These are phyloP conservation scores for Drosophila picticornis DNA, from an alignment of 2,888 invertebrate species.

Conservation along the genomic window DNA sequence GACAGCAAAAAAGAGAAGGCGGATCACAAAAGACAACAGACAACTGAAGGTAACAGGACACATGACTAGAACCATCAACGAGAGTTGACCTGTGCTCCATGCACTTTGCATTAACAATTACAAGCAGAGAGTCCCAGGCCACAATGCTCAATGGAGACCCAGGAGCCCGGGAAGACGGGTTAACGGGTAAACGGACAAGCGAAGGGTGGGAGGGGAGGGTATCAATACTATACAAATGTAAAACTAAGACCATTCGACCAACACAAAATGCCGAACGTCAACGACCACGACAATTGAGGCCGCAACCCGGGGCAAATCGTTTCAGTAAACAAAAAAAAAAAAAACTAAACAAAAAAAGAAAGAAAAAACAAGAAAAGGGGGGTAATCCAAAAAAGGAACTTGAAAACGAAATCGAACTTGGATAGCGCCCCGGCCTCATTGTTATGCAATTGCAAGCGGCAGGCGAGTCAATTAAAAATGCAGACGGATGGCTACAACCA, in stretches of 20 bases:
- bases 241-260: slow-evolving; percentile 29
- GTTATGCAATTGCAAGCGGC: slow-evolving; percentile 75
- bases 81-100: slow-evolving; percentile 59
- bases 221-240: slow-evolving; percentile 33
- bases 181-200: neutral
- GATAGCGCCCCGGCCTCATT: slow-evolving; percentile 53
- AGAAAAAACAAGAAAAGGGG: neutral
- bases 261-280: slow-evolving; percentile 53
- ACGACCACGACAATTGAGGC: slow-evolving; percentile 73
- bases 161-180: neutral
- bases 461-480: slow-evolving; percentile 73
- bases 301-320: slow-evolving; percentile 62
- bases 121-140: slow-evolving; percentile 31
- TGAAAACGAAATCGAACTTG: slow-evolving; percentile 47
- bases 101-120: slow-evolving; percentile 80
- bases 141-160: neutral
- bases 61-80: slow-evolving; percentile 10
- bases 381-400: slow-evolving; percentile 12
- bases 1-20: neutral
- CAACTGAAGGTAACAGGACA: slow-evolving; percentile 9
- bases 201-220: too few relatives aligned
- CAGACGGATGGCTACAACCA: neutral
- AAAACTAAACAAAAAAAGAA: neutral
- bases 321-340: neutral
- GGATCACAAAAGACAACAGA: neutral